phyloP scores from a whole-genome alignment of 2,888 invertebrate genomes.

The Sphaeridia pumilis region DNA sequence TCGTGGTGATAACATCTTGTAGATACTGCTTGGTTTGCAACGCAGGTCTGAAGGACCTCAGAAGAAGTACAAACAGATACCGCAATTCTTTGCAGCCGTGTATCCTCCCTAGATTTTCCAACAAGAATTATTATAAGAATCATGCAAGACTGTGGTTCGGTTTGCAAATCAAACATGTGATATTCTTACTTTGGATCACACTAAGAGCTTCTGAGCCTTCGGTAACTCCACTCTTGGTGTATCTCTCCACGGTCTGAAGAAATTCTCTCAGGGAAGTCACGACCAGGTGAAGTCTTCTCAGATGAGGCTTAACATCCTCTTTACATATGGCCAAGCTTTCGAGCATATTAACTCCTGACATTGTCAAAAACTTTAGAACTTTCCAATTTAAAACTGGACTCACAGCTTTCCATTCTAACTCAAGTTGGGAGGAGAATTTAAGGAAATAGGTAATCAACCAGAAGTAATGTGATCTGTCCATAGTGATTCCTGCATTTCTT shows the following conservation, averaged over 20 bases:
- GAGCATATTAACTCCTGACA: constrained; percentile 59
- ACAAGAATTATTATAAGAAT: no score
- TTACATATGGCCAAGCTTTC: constrained; percentile 58
- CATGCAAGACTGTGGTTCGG: no score
- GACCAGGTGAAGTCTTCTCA: constrained; percentile 60
- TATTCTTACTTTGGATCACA: constrained; percentile 45
- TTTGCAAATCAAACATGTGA: no score
- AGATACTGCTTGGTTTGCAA: constrained; percentile 62
- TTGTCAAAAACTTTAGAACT: constrained; percentile 58
- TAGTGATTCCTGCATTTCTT: constrained; percentile 41
- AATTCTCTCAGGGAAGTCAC: constrained; percentile 65
- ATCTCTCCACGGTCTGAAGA: constrained; percentile 56
- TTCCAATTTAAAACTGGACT: constrained; percentile 54
- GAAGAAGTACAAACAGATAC: constrained; percentile 56
- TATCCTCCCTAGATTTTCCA: no score
- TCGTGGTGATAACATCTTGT: constrained; percentile 63
- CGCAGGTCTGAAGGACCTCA: constrained; percentile 57
- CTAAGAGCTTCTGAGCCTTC: constrained; percentile 48
- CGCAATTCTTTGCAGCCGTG: constrained; percentile 56
- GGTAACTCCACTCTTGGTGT: constrained; percentile 49
- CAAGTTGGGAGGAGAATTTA: constrained; percentile 63
- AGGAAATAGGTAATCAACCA: constrained; percentile 70
- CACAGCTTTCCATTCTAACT: constrained; percentile 59
- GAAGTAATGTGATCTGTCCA: constrained; percentile 68
- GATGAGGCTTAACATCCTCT: constrained; percentile 53